phyloP scores from a whole-genome alignment of 2,113 vertebrate species.

The Stictonetta naevosa region DNA sequence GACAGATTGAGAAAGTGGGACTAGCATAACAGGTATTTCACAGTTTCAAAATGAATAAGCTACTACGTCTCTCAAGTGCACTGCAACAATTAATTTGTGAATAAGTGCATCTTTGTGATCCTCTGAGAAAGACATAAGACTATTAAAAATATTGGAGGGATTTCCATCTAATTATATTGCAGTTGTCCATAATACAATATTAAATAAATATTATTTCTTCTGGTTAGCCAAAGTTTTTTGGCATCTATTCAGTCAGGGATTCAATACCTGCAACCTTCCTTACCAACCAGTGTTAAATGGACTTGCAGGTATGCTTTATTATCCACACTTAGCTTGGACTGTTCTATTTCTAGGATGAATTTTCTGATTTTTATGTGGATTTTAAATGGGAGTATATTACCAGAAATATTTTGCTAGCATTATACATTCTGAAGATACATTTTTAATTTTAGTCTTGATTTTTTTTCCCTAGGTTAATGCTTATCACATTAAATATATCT shows the following conservation, averaged over 20 bases:
- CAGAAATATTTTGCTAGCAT: neutral
- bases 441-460: neutral
- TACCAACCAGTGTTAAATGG: neutral
- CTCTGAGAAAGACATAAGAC: neutral
- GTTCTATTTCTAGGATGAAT: neutral
- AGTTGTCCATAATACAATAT: neutral
- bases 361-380: neutral
- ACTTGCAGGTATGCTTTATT: neutral
- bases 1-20: neutral
- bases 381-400: neutral
- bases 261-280: too few relatives aligned
- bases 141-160: neutral
- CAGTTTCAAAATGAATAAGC: neutral
- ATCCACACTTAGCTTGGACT: neutral
- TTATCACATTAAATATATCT: neutral
- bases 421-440: neutral
- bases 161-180: neutral
- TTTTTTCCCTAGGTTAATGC: neutral
- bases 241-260: neutral
- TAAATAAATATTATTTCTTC: neutral
- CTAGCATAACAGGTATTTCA: neutral
- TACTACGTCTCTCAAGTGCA: neutral
- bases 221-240: neutral
- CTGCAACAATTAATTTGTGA: neutral
- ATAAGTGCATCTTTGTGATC: neutral